A percentile compares a stretch with the other conserved stretches of the same genome.
These are phyloP conservation scores for Melierax canorus DNA, from an alignment of 2,113 vertebrate species.

Conservation along the genomic window DNA sequence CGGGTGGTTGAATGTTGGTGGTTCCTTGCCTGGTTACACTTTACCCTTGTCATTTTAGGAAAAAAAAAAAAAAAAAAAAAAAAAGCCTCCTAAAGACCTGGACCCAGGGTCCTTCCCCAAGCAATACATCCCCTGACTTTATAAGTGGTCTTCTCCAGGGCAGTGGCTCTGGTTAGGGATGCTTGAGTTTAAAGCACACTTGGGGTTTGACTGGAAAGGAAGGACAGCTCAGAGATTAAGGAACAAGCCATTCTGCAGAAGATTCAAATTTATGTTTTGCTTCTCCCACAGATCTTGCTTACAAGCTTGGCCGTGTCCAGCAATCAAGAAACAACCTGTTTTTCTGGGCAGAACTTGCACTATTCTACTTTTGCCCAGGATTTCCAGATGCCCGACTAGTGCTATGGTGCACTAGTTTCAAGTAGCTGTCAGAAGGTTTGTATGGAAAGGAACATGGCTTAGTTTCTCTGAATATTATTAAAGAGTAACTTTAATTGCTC, in stretches of 20 bases:
- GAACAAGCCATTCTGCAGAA: background rate
- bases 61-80: background rate
- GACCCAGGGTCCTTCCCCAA: fast-evolving
- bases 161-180: background rate
- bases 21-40: background rate
- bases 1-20: background rate
- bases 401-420: background rate
- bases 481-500: background rate
- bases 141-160: background rate
- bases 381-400: background rate
- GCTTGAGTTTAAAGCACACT: background rate
- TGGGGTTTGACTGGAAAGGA: background rate
- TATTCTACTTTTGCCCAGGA: background rate
- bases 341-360: background rate
- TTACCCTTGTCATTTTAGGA: background rate
- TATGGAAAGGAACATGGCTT: background rate
- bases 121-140: background rate
- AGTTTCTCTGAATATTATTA: background rate
- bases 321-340: background rate
- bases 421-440: background rate
- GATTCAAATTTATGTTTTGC: background rate
- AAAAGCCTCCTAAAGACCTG: background rate
- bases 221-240: background rate
- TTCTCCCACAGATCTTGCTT: background rate
- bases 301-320: background rate